Percentiles rank a stretch among this genome's conserved stretches.
phyloP scores from a whole-genome alignment of 2,113 vertebrate genomes.

The Beaufortia kweichowensis region DNA sequence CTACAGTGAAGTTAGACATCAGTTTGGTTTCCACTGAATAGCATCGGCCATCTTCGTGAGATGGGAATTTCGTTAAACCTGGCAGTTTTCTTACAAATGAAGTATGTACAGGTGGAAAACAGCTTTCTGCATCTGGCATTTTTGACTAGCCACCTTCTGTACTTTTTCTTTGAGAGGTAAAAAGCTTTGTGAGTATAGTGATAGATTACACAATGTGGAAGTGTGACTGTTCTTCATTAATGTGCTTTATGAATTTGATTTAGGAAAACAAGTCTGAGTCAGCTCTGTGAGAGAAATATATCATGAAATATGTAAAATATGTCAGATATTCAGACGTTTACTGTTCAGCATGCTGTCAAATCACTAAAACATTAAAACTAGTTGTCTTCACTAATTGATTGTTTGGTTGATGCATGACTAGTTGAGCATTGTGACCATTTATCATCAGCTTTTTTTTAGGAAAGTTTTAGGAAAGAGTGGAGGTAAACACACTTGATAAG shows the following conservation, averaged over 20 bases:
- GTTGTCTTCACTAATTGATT: too few species aligned
- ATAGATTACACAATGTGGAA: slow-evolving; percentile 6
- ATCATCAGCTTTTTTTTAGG: too few species aligned
- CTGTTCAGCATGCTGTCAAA: too few species aligned
- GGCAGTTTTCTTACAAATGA: slow-evolving; percentile 35
- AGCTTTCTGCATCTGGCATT: slow-evolving; percentile 35
- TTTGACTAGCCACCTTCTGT: slow-evolving; percentile 39
- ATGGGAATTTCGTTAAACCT: slow-evolving; percentile 25
- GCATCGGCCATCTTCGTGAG: not conserved
- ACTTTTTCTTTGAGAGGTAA: not conserved
- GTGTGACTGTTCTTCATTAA: not conserved
- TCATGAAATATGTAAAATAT: not conserved
- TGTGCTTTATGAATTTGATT: not conserved
- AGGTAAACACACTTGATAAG: not conserved
- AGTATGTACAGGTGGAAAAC: not conserved
- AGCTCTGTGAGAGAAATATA: not conserved
- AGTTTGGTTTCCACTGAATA: not conserved
- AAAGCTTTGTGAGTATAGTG: slow-evolving; percentile 3
- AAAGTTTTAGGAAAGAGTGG: not conserved
- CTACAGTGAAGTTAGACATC: too few species aligned
- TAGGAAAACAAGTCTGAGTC: not conserved
- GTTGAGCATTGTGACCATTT: too few species aligned
- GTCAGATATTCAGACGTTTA: not conserved
- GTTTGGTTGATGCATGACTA: too few species aligned
- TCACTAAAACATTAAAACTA: too few species aligned